A percentile compares a stretch with the other conserved stretches of the same genome.
phyloP scores from a whole-genome alignment of 2,888 invertebrate genomes.

The Choreutis nemorana region DNA sequence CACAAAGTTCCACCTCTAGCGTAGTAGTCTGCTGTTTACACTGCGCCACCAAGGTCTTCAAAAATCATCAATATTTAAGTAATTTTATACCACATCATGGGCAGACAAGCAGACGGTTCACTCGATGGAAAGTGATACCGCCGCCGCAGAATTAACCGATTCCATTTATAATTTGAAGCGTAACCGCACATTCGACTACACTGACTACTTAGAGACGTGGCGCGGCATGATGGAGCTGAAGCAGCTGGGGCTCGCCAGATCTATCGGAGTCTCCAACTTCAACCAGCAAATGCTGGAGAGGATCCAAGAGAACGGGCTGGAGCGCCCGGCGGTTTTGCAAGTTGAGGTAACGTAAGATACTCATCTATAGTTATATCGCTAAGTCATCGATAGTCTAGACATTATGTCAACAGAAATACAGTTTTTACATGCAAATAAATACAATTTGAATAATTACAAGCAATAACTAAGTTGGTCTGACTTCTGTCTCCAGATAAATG shows the following conservation, averaged over 20 bases:
- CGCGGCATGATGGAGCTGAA: slow-evolving; percentile 74
- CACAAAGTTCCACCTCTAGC: too few relatives aligned
- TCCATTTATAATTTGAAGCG: slow-evolving; percentile 19
- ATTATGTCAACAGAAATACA: too few relatives aligned
- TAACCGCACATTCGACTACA: slow-evolving; percentile 31
- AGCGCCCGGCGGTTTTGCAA: slow-evolving; percentile 69
- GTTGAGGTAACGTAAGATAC: slow-evolving; percentile 30
- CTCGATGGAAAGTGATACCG: too few relatives aligned
- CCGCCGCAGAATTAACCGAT: too few relatives aligned
- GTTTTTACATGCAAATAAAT: not conserved
- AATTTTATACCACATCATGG: not conserved
- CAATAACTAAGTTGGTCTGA: not conserved
- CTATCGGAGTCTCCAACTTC: slow-evolving; percentile 82
- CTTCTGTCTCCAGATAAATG: slow-evolving; percentile 44
- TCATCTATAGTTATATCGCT: too few relatives aligned
- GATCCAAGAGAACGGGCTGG: slow-evolving; percentile 58
- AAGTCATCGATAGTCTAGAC: too few relatives aligned
- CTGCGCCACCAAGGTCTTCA: not conserved
- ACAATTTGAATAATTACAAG: not conserved
- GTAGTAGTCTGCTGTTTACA: too few relatives aligned
- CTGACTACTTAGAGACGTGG: slow-evolving; percentile 75
- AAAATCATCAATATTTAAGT: not conserved
- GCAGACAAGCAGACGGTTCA: too few relatives aligned
- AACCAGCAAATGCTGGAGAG: slow-evolving; percentile 74
- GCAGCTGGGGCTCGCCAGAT: slow-evolving; percentile 67